Conservation (phyloP, 1,140 invertebrate genomes). For the Argopecten irradians region DNA sequence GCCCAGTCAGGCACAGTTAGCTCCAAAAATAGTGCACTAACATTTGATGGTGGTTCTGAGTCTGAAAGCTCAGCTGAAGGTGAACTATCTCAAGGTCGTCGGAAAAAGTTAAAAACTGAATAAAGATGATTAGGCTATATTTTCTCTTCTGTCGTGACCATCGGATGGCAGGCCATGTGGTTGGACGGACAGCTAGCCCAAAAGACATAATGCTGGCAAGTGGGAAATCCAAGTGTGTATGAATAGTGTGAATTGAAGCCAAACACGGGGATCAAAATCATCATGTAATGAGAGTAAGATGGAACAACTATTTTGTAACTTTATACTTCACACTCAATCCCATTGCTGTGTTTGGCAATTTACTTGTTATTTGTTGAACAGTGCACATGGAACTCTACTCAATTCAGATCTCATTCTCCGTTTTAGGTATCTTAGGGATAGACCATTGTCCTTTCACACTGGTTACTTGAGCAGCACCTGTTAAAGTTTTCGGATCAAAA, state of each 20-base stretch:
- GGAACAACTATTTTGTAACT: background rate
- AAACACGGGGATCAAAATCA: background rate
- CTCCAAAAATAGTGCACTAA: slow-evolving; percentile 11
- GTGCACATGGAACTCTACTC: background rate
- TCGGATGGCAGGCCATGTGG: slow-evolving; percentile 12
- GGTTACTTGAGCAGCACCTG: background rate
- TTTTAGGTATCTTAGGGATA: background rate
- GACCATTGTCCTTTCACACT: background rate
- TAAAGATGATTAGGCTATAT: background rate
- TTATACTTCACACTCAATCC: background rate
- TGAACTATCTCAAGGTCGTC: slow-evolving; percentile 37
- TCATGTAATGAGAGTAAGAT: background rate
- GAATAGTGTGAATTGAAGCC: slow-evolving; percentile 13
- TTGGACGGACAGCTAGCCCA: background rate
- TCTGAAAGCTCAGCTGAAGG: slow-evolving; percentile 51
- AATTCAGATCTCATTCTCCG: background rate
- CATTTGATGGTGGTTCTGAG: slow-evolving; percentile 46
- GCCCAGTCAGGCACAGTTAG: slow-evolving; percentile 75
- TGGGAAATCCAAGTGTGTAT: slow-evolving; percentile 16
- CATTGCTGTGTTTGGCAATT: background rate
- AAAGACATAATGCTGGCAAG: background rate
- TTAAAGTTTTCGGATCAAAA: background rate
- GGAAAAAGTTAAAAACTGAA: slow-evolving; percentile 52
- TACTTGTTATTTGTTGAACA: background rate
- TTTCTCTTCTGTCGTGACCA: background rate